Evolutionary conservation across 2,797 vertebrate species (phyloP).

Genomic region (Eleutherodactylus coqui): DNA sequence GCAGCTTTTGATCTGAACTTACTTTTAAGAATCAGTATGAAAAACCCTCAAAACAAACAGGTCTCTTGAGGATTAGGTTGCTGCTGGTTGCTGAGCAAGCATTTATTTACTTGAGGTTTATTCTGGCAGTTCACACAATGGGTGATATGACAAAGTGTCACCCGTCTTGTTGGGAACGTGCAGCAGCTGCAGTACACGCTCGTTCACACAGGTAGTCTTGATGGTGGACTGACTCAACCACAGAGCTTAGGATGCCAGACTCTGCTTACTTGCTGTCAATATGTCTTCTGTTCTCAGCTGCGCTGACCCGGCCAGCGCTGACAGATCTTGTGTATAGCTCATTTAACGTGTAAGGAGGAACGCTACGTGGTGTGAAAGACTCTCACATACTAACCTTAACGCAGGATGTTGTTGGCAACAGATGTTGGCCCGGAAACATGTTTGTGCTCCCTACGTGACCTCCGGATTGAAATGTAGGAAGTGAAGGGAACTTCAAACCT

Average conservation of each 20-base stretch:
- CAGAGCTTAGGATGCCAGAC: background rate
- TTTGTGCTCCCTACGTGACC: conserved; percentile 24
- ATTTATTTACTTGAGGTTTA: conserved; percentile 62
- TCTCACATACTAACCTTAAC: background rate
- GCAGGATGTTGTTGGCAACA: conserved; percentile 26
- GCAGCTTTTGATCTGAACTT: conserved; percentile 12
- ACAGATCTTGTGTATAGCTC: conserved; percentile 35
- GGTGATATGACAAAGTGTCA: conserved; percentile 68
- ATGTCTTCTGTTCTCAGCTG: background rate
- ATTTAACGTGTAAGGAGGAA: background rate
- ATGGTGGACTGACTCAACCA: background rate
- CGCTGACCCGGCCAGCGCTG: conserved; percentile 6
- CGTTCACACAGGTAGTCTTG: conserved; percentile 30
- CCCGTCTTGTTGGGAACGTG: conserved; percentile 69
- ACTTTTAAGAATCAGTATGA: conserved; percentile 46
- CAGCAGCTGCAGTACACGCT: conserved; percentile 67
- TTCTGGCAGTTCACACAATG: conserved; percentile 67
- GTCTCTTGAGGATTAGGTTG: conserved; percentile 63
- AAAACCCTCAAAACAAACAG: conserved; percentile 65
- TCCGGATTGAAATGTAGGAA: background rate
- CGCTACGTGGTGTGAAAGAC: conserved; percentile 2
- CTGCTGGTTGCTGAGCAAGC: conserved; percentile 64
- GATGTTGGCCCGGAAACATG: background rate
- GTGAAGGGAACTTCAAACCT: too few species aligned
- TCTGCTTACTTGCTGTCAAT: conserved; percentile 3